A percentile compares a stretch with the other conserved stretches of the same genome.
phyloP scores from a whole-genome alignment of 2,888 invertebrate genomes.

The Melikaiella ostensackeni region DNA sequence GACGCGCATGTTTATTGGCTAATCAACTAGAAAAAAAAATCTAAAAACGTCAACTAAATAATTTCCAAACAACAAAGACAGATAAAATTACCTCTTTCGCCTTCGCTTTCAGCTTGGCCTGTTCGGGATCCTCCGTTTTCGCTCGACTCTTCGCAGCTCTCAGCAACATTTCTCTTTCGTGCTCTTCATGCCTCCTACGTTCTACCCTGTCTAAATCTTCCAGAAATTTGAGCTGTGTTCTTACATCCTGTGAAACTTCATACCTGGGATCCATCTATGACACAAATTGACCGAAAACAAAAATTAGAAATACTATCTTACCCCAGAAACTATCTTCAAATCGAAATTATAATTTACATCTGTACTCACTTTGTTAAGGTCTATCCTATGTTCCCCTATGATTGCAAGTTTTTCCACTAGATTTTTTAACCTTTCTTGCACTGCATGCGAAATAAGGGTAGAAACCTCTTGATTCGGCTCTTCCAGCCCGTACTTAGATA shows the following conservation, averaged over 20 bases:
- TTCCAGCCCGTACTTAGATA: conserved; percentile 85
- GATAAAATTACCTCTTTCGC: conserved; percentile 88
- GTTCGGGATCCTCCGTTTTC: conserved; percentile 98
- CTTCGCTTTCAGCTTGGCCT: conserved; percentile 97
- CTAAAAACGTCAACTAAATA: too few relatives aligned
- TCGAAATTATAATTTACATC: background rate
- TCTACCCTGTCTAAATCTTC: conserved; percentile 97
- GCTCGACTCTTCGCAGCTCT: conserved; percentile 97
- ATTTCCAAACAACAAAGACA: too few relatives aligned
- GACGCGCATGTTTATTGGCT: too few relatives aligned
- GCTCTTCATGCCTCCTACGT: conserved; percentile 95
- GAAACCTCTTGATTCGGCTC: conserved; percentile 93
- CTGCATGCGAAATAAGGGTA: conserved; percentile 93
- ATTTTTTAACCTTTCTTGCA: conserved; percentile 94
- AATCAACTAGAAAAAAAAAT: too few relatives aligned
- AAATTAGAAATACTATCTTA: background rate
- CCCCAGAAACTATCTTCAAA: background rate
- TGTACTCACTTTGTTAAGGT: conserved; percentile 87
- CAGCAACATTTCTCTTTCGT: conserved; percentile 95
- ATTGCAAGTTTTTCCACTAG: conserved; percentile 94
- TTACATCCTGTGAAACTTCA: conserved; percentile 92
- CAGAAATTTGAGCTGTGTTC: conserved; percentile 96
- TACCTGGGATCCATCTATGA: conserved; percentile 89
- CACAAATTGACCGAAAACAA: background rate
- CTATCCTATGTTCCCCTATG: conserved; percentile 96